phyloP scores from a whole-genome alignment of 1,140 invertebrate genomes.

The Paralvinella palmiformis region DNA sequence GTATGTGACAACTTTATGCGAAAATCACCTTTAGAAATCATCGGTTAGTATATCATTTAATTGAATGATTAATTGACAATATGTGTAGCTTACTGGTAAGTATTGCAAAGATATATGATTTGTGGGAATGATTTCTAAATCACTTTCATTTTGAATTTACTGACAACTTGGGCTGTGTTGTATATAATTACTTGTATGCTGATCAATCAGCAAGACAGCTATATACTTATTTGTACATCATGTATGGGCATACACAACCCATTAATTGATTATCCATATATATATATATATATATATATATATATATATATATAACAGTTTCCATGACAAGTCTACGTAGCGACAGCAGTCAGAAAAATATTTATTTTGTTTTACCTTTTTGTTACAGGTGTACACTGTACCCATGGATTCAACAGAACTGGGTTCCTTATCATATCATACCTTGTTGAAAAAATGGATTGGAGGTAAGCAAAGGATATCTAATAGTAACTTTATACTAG shows the following conservation, averaged over 20 bases:
- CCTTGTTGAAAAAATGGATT: slow-evolving; percentile 69
- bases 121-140: too few species aligned
- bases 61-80: background rate
- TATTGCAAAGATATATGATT: too few species aligned
- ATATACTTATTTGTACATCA: background rate
- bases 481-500: background rate
- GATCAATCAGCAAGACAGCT: background rate
- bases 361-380: too few species aligned
- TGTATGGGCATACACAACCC: background rate
- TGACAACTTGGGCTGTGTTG: too few species aligned
- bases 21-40: slow-evolving; percentile 70
- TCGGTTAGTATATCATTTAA: slow-evolving; percentile 53
- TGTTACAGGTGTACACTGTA: slow-evolving; percentile 72
- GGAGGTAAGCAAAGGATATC: slow-evolving; percentile 38
- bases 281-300: background rate
- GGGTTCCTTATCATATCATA: slow-evolving; percentile 89
- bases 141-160: too few species aligned
- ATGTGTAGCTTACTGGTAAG: too few species aligned
- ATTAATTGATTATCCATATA: background rate
- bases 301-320: background rate
- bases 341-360: too few species aligned
- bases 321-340: too few species aligned
- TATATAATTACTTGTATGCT: background rate
- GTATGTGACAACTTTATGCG: slow-evolving; percentile 71
- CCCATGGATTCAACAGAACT: slow-evolving; percentile 97